A percentile compares a stretch with the other conserved stretches of the same genome.
These are phyloP conservation scores for Copidosoma aretas DNA, from an alignment of 2,888 invertebrate species.

Conservation along the genomic window DNA sequence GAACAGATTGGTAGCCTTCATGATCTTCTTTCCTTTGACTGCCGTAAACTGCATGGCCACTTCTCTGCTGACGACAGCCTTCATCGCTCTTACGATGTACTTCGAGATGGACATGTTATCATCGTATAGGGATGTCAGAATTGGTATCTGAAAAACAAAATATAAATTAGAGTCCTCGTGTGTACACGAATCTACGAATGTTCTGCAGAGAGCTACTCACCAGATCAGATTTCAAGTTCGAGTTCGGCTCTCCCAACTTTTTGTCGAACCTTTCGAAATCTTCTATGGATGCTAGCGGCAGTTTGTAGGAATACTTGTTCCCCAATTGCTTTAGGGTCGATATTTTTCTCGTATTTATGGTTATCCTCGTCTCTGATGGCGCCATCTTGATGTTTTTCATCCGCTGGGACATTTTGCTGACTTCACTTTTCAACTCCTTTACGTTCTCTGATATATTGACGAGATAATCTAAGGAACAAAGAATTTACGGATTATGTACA, in stretches of 20 bases:
- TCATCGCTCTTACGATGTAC: constrained; percentile 45
- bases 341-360: neutral
- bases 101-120: constrained; percentile 42
- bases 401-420: neutral
- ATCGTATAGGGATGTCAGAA: constrained; percentile 17
- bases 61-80: constrained; percentile 44
- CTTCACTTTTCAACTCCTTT: constrained; percentile 10
- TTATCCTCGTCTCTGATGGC: neutral
- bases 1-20: constrained; percentile 42
- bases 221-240: constrained; percentile 16
- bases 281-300: constrained; percentile 19
- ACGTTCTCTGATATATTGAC: constrained; percentile 5
- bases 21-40: constrained; percentile 41
- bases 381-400: neutral
- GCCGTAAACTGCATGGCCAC: constrained; percentile 44
- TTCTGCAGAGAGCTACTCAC: constrained; percentile 1
- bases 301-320: constrained; percentile 9
- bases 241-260: constrained; percentile 14
- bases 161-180: no score
- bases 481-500: no score
- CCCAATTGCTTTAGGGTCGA: constrained; percentile 19
- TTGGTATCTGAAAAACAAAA: no score
- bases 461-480: constrained; percentile 11
- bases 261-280: constrained; percentile 25
- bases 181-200: no score